Conservation (phyloP, 2,113 vertebrate genomes). For the Dipodomys ordii region DNA sequence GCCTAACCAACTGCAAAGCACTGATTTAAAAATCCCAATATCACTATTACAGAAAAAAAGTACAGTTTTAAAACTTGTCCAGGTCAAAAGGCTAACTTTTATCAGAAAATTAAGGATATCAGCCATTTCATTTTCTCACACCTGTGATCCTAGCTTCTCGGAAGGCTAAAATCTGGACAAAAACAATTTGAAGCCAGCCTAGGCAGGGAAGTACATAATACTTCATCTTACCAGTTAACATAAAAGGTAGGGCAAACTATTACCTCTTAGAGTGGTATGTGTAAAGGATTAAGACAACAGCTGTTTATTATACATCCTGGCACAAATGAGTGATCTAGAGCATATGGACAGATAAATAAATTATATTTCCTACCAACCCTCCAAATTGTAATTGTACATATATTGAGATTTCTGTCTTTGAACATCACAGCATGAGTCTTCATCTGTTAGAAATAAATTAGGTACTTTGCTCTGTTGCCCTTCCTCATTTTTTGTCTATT, state of each 20-base stretch:
- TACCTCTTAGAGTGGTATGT: slow-evolving; percentile 2
- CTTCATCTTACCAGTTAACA: too few relatives aligned
- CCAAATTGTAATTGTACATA: not conserved
- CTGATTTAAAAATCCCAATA: too few relatives aligned
- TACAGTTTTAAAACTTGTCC: too few relatives aligned
- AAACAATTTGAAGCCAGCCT: too few relatives aligned
- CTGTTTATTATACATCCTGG: not conserved
- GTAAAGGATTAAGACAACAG: not conserved
- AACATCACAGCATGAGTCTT: slow-evolving; percentile 26
- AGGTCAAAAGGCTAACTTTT: too few relatives aligned
- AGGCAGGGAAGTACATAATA: too few relatives aligned
- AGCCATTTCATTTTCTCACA: too few relatives aligned
- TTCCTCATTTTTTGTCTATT: slow-evolving; percentile 49
- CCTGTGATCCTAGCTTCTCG: too few relatives aligned
- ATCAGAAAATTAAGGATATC: too few relatives aligned
- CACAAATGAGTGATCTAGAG: not conserved
- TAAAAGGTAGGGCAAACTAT: not conserved
- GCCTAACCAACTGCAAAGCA: too few relatives aligned
- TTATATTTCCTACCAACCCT: not conserved
- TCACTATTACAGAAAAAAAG: too few relatives aligned
- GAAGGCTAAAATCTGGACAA: too few relatives aligned
- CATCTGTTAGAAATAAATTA: slow-evolving; percentile 65
- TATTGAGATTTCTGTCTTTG: not conserved
- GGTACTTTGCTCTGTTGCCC: slow-evolving; percentile 54
- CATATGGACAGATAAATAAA: not conserved